phyloP scores from a whole-genome alignment of 2,888 invertebrate genomes.

The Nemotelus pantherinus region DNA sequence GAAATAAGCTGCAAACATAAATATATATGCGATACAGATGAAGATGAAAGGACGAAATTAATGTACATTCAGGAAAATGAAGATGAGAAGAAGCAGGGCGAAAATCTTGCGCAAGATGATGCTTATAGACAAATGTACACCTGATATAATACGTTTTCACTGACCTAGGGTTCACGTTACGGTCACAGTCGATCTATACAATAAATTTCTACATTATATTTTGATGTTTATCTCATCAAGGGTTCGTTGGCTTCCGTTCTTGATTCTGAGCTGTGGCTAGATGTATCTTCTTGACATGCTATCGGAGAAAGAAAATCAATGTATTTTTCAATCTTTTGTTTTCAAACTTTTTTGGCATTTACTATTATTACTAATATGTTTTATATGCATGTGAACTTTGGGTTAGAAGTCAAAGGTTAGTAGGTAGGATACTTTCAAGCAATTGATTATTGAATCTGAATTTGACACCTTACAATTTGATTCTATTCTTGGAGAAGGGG shows the following conservation, averaged over 20 bases:
- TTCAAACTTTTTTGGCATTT: background rate
- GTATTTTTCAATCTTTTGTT: background rate
- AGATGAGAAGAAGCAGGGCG: no score
- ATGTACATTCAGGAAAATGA: no score
- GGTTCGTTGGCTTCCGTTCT: constrained; percentile 27
- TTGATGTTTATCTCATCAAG: constrained; percentile 25
- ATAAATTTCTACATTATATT: constrained; percentile 21
- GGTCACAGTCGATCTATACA: constrained; percentile 19
- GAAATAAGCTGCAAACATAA: no score
- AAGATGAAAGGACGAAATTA: no score
- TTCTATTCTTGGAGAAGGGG: no score
- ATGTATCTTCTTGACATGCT: constrained; percentile 34
- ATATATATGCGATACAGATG: no score
- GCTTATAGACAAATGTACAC: background rate
- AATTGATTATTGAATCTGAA: no score
- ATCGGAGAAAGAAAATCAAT: constrained; percentile 18
- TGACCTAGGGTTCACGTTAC: constrained; percentile 29
- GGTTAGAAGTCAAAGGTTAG: no score
- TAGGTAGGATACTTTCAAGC: no score
- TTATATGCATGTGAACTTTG: no score
- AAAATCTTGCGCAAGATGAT: background rate
- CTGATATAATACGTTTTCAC: background rate
- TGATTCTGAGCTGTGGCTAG: constrained; percentile 34
- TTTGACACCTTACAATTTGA: no score
- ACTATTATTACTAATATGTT: no score